These are phyloP conservation scores for Lophura nycthemera DNA, from an alignment of 2,113 vertebrate species.

Conservation along the genomic window DNA sequence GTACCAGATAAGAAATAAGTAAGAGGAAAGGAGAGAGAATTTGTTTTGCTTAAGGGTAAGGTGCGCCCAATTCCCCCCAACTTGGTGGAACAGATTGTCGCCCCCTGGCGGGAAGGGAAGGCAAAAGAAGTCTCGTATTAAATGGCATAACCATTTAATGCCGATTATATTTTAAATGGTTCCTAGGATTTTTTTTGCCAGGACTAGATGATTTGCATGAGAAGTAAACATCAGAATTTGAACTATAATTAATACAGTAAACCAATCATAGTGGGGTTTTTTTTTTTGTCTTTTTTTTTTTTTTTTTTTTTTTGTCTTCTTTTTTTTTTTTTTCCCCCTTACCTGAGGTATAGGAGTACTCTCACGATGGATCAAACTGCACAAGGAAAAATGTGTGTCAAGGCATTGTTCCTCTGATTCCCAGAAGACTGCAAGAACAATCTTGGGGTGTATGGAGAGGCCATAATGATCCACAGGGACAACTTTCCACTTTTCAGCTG, in stretches of 20 bases:
- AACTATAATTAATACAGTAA: not conserved
- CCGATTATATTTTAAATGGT: constrained; percentile 39
- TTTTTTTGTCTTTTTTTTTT: too few species aligned
- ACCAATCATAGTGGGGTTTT: not conserved
- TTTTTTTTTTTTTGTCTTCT: too few species aligned
- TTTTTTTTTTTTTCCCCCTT: too few species aligned
- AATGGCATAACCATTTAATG: constrained; percentile 15
- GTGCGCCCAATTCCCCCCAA: not conserved
- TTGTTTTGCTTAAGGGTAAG: not conserved
- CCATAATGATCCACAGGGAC: not conserved
- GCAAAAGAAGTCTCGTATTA: constrained; percentile 33
- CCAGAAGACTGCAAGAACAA: not conserved
- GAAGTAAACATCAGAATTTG: not conserved
- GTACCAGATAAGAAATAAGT: not conserved
- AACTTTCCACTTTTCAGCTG: not conserved
- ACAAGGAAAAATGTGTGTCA: not conserved
- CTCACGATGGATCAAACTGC: too few species aligned
- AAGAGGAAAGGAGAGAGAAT: not conserved
- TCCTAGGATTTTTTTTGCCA: not conserved
- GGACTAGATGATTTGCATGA: not conserved
- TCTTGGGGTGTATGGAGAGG: not conserved
- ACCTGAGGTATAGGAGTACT: not conserved
- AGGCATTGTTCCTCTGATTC: not conserved
- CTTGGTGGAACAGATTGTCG: constrained; percentile 50
- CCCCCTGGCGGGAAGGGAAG: constrained; percentile 31